A percentile compares a stretch with the other conserved stretches of the same genome.
Evolutionary conservation across 1,140 invertebrate species (phyloP).

Genomic region (Limonius californicus): DNA sequence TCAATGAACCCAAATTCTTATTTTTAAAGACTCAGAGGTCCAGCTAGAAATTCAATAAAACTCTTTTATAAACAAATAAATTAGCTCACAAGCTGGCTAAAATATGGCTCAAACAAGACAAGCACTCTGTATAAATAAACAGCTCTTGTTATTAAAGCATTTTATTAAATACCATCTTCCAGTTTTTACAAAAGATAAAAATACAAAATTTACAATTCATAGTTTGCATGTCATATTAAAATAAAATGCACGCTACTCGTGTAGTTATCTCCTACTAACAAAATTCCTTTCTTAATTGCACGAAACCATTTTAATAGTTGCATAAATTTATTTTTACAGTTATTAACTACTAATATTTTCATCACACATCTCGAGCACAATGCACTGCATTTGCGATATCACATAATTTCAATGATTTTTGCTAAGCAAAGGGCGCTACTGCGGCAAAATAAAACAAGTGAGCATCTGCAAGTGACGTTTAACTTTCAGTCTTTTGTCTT

Average conservation of each 20-base stretch:
- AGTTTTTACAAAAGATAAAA: background rate
- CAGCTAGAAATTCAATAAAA: too few relatives aligned
- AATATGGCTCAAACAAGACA: too few relatives aligned
- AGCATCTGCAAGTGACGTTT: too few relatives aligned
- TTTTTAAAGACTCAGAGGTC: too few relatives aligned
- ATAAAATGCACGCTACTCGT: background rate
- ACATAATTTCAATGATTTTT: conserved; percentile 3
- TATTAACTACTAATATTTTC: background rate
- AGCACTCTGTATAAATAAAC: too few relatives aligned
- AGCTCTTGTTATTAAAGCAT: conserved; percentile 3
- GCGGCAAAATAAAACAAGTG: background rate
- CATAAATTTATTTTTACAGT: background rate
- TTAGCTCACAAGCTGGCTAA: too few relatives aligned
- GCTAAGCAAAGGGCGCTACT: background rate
- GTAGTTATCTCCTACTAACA: background rate
- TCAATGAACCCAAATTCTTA: too few relatives aligned
- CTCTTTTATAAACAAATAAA: too few relatives aligned
- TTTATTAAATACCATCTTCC: background rate
- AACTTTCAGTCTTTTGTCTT: too few relatives aligned
- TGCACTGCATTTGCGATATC: conserved; percentile 4
- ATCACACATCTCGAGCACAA: background rate
- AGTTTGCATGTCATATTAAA: background rate
- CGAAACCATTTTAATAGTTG: background rate
- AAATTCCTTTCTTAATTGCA: background rate
- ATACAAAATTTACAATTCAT: conserved; percentile 6